These are phyloP conservation scores for Plestiodon gilberti DNA, from an alignment of 2,113 vertebrate genomes.

Conservation along the genomic window DNA sequence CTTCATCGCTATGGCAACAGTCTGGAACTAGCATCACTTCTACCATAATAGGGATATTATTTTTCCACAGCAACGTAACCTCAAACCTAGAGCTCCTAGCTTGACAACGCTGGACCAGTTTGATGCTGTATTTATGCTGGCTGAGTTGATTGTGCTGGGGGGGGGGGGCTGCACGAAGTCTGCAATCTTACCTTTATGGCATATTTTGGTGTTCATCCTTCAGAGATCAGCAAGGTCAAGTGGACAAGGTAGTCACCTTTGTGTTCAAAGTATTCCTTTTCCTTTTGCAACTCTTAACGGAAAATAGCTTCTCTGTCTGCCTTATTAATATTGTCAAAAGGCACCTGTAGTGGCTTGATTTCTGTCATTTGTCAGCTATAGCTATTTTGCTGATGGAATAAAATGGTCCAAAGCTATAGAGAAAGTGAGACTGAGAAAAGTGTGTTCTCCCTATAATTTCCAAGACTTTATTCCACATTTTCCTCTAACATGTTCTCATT, in stretches of 20 bases:
- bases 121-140: slow-evolving; percentile 92
- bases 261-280: slow-evolving; percentile 90
- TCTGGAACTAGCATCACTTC: slow-evolving; percentile 96
- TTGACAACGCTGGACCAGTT: slow-evolving; percentile 92
- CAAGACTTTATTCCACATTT: too few species aligned
- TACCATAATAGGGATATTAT: slow-evolving; percentile 94
- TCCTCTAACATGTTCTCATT: too few species aligned
- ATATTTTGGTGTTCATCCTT: slow-evolving; percentile 92
- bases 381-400: neutral
- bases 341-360: neutral
- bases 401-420: neutral
- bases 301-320: neutral
- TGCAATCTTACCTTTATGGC: slow-evolving; percentile 90
- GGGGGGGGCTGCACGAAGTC: slow-evolving; percentile 91
- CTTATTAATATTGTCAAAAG: neutral
- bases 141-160: slow-evolving; percentile 88
- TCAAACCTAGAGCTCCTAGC: slow-evolving; percentile 91
- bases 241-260: slow-evolving; percentile 96
- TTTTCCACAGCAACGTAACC: slow-evolving; percentile 91
- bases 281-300: neutral
- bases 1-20: slow-evolving; percentile 97
- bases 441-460: too few species aligned
- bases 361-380: neutral
- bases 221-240: slow-evolving; percentile 92
- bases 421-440: too few species aligned